Percentiles rank a stretch among this genome's conserved stretches.
Conservation (phyloP, 2,888 invertebrate genomes). For the Yponomeuta malinellus region DNA sequence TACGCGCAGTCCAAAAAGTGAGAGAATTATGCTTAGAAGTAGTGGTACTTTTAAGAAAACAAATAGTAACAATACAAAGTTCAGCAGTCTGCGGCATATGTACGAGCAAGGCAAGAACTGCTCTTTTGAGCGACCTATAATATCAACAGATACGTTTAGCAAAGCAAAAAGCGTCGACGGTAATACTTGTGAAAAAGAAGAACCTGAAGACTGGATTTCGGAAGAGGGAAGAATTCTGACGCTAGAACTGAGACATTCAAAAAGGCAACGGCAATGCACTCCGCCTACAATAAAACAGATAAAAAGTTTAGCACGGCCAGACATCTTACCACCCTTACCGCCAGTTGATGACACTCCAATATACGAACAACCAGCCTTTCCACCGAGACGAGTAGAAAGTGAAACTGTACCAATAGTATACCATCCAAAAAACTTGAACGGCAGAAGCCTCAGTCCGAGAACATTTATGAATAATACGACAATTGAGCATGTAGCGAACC, state of each 20-base stretch:
- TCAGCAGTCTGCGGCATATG: slow-evolving; percentile 82
- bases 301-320: slow-evolving; percentile 76
- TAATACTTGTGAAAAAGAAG: slow-evolving; percentile 46
- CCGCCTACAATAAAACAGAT: slow-evolving; percentile 65
- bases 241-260: slow-evolving; percentile 83
- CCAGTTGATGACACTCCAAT: slow-evolving; percentile 70
- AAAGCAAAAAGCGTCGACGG: slow-evolving; percentile 47
- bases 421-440: slow-evolving; percentile 80
- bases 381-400: slow-evolving; percentile 69
- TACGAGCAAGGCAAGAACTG: slow-evolving; percentile 79
- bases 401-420: slow-evolving; percentile 44
- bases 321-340: slow-evolving; percentile 80
- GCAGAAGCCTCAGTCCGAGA: slow-evolving; percentile 78
- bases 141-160: slow-evolving; percentile 42
- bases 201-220: slow-evolving; percentile 50
- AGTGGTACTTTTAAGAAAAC: slow-evolving; percentile 82
- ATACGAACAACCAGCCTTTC: slow-evolving; percentile 76
- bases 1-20: slow-evolving; percentile 34
- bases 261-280: slow-evolving; percentile 79
- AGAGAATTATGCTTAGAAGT: slow-evolving; percentile 79
- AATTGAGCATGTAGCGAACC: slow-evolving; percentile 37
- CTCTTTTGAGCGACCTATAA: slow-evolving; percentile 54
- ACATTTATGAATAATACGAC: slow-evolving; percentile 41
- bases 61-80: slow-evolving; percentile 61
- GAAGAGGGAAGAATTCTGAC: slow-evolving; percentile 81